phyloP scores from a whole-genome alignment of 2,888 invertebrate genomes.

The Metacarcinus magister region DNA sequence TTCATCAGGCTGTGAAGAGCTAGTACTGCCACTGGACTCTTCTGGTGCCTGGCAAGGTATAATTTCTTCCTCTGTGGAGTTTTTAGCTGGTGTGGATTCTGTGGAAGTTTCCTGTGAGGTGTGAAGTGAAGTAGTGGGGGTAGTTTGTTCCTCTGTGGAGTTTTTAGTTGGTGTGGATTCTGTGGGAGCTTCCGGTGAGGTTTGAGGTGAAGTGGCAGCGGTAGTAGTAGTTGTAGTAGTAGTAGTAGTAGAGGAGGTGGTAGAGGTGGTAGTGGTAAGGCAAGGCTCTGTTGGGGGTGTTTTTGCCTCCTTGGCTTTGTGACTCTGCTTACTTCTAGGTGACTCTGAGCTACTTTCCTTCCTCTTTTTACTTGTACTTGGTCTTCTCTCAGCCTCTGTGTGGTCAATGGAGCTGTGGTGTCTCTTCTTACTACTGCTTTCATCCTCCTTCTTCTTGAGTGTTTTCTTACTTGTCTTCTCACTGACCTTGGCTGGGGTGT shows the following conservation, averaged over 20 bases:
- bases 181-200: neutral
- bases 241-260: neutral
- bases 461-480: neutral
- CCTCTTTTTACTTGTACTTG: neutral
- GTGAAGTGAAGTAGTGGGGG: neutral
- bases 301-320: neutral
- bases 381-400: neutral
- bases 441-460: neutral
- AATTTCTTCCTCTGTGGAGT: neutral
- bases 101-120: neutral
- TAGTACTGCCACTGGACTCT: neutral
- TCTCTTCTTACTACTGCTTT: neutral
- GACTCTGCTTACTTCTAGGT: neutral
- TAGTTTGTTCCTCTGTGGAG: neutral
- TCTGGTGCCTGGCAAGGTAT: neutral
- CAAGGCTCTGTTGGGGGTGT: neutral
- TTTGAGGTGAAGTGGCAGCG: neutral
- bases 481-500: neutral
- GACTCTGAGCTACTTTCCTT: neutral
- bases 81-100: neutral
- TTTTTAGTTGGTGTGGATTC: neutral
- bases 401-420: neutral
- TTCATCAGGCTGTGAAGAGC: neutral
- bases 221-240: neutral
- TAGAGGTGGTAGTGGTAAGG: neutral